These are phyloP conservation scores for Galaxea fascicularis DNA, from an alignment of 92 coral and sea anemone genomes.

Conservation along the genomic window DNA sequence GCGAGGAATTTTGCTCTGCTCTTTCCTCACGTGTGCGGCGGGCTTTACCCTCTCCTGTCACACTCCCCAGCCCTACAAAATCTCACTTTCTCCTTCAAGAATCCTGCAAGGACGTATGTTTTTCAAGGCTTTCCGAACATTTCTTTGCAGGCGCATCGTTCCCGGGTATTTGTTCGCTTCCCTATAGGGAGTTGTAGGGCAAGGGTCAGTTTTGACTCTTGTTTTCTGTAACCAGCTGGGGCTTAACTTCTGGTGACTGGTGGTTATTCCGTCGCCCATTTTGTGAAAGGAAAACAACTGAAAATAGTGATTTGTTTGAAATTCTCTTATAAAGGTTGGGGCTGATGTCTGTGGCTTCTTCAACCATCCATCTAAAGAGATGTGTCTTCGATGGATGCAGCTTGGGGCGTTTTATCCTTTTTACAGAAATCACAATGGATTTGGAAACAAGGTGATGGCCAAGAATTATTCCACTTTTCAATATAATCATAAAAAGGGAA, in stretches of 20 bases:
- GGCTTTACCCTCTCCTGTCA: too few relatives aligned
- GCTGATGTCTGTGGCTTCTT: constrained; percentile 96
- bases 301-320: neutral
- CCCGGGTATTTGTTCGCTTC: neutral
- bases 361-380: constrained; percentile 68
- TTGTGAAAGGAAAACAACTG: neutral
- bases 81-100: too few relatives aligned
- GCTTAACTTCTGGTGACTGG: neutral
- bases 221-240: too few relatives aligned
- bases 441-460: constrained; percentile 73
- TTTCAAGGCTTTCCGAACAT: too few relatives aligned
- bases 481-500: neutral
- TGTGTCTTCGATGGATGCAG: constrained; percentile 95
- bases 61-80: too few relatives aligned
- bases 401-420: constrained; percentile 98
- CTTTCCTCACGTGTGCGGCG: too few relatives aligned
- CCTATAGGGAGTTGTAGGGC: neutral
- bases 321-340: constrained; percentile 68
- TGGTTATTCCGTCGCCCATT: too few relatives aligned
- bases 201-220: too few relatives aligned
- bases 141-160: too few relatives aligned
- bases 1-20: too few relatives aligned
- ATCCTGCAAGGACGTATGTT: too few relatives aligned
- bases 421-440: constrained; percentile 94
- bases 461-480: neutral